phyloP scores from a whole-genome alignment of 1,140 invertebrate genomes.

The Hetaerina americana region DNA sequence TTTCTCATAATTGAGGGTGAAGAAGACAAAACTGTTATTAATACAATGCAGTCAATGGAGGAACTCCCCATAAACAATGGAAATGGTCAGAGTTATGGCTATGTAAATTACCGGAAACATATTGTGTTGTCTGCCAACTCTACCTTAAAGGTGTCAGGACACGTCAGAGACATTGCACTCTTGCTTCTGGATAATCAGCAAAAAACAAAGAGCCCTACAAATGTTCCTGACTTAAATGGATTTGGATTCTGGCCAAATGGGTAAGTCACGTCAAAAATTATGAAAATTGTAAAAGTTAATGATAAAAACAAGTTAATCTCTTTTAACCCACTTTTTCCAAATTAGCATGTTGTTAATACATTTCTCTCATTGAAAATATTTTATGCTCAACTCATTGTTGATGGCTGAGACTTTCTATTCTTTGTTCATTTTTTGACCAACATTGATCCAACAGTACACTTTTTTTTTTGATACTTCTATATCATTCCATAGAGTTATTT shows the following conservation, averaged over 20 bases:
- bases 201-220: background rate
- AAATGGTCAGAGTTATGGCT: slow-evolving; percentile 33
- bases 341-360: no score
- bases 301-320: no score
- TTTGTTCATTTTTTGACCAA: no score
- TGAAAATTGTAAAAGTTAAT: no score
- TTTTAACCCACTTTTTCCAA: no score
- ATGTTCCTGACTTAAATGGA: background rate
- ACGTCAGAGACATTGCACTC: slow-evolving; percentile 11
- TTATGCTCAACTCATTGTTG: no score
- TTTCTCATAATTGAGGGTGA: background rate
- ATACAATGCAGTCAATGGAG: slow-evolving; percentile 24
- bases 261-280: background rate
- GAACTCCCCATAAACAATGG: slow-evolving; percentile 26
- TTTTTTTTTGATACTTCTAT: no score
- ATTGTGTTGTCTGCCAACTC: background rate
- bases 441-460: no score
- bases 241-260: slow-evolving; percentile 5
- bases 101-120: slow-evolving; percentile 17
- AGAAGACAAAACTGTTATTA: background rate
- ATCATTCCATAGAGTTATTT: no score
- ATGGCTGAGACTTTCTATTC: no score
- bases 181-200: slow-evolving; percentile 12
- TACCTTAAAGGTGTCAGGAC: background rate
- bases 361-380: no score